phyloP scores from a whole-genome alignment of 64 coral and sea anemone genomes.

The Pocillopora damicornis region DNA sequence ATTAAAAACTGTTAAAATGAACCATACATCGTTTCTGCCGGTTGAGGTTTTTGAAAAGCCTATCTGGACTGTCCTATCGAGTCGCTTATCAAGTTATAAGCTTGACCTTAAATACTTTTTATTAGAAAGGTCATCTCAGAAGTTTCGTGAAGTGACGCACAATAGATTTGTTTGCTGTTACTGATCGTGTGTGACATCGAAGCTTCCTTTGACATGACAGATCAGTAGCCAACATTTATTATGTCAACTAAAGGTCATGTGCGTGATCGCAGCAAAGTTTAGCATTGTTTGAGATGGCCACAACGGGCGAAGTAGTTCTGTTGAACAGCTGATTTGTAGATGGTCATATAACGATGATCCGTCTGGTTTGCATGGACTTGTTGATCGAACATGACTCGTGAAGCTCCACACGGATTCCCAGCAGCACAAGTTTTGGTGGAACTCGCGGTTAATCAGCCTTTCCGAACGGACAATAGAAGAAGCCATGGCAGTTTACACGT shows the following conservation, averaged over 20 bases:
- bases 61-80: background rate
- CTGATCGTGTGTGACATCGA: conserved; percentile 4
- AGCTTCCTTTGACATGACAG: background rate
- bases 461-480: background rate
- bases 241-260: conserved; percentile 35
- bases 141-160: background rate
- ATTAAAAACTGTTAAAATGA: background rate
- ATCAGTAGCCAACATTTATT: background rate
- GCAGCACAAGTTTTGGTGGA: conserved; percentile 26
- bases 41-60: background rate
- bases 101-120: too few relatives aligned
- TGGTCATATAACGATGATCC: too few relatives aligned
- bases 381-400: conserved; percentile 24
- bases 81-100: background rate
- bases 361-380: too few relatives aligned
- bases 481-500: conserved; percentile 23
- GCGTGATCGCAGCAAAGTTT: conserved; percentile 18
- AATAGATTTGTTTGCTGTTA: background rate
- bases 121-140: background rate
- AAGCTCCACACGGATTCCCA: conserved; percentile 24
- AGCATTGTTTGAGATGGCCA: background rate
- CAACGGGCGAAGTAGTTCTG: background rate
- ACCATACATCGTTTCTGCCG: background rate
- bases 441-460: background rate
- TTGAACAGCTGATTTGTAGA: background rate